Percentiles rank a stretch among this genome's conserved stretches.
Evolutionary conservation across 2,113 vertebrate species (phyloP).

Genomic region (Hippocampus abdominalis): DNA sequence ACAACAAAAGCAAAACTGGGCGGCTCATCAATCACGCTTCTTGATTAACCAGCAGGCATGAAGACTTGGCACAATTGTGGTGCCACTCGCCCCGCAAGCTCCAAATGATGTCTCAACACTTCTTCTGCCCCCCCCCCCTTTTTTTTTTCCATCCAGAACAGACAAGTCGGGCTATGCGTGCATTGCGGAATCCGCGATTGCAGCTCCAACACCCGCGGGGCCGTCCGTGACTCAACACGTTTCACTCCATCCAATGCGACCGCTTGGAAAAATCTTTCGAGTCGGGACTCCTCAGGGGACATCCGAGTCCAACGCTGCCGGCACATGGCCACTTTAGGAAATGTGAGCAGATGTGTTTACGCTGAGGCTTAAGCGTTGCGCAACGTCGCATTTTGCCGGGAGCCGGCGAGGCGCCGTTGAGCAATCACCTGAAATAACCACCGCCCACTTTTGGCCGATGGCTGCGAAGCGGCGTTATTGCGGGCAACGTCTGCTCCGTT

Average conservation of each 20-base stretch:
- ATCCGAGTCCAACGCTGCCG: constrained; percentile 16
- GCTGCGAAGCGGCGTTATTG: no score
- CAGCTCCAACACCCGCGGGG: constrained; percentile 34
- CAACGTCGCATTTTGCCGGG: not conserved
- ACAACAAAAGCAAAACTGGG: not conserved
- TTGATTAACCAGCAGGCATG: constrained; percentile 34
- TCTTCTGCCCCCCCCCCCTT: constrained; percentile 22
- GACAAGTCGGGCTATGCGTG: constrained; percentile 45
- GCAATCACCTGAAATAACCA: not conserved
- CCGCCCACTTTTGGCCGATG: not conserved
- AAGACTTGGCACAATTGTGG: constrained; percentile 22
- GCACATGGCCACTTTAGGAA: constrained; percentile 57
- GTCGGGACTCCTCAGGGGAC: not conserved
- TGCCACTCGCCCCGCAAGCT: not conserved
- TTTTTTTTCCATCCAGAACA: constrained; percentile 48
- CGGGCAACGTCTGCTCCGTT: no score
- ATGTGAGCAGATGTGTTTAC: constrained; percentile 43
- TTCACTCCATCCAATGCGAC: not conserved
- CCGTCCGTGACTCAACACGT: constrained; percentile 33
- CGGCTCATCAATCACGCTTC: constrained; percentile 16
- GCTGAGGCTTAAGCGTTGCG: constrained; percentile 9
- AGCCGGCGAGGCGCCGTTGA: no score
- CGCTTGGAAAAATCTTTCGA: not conserved
- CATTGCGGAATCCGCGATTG: constrained; percentile 32
- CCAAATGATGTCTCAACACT: constrained; percentile 16